Evolutionary conservation across 2,113 vertebrate species (phyloP), one percentile per base, ranked within the genome.

Genomic region (Erythrolamprus reginae): DNA sequence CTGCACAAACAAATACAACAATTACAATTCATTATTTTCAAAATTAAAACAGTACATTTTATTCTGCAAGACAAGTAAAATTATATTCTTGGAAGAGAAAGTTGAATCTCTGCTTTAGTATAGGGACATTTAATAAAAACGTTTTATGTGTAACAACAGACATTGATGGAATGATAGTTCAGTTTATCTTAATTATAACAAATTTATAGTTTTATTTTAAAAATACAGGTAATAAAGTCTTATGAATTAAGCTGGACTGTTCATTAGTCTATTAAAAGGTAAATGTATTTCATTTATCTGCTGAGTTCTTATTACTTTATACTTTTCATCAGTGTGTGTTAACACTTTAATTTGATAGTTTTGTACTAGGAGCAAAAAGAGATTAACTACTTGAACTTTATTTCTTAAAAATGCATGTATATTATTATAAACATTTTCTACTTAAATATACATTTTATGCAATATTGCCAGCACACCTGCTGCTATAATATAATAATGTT

Each of bases 101-200:
- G n/a, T 10, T 83, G 52, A 50, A 42, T 38, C 10, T 58, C 7
- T 24, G 19, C 38, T 88, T 82, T 82, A 88, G 48, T 58, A 6
- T 50, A 52, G n/a, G 86, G 28, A 2, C 53, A 86, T 91, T 87
- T 92, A 61, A 84, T 48, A 77, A 82, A 89, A 61, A 89, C 12
- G 8, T 4, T 3, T 26, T 55, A 50, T 52, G 55, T 24, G 88
- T 52, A 28, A 23, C 3, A 84, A 89, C 65, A 21, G 1, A 24
- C 24, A 23, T 12, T 52, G n/a, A 77, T 33, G 26, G 4, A 58
- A n/a, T 56, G 10, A 55, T 84, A 19, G 82, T 5, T 89, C 15
- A 89, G 9, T 90, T 61, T 48, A 50, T 48, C 47, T 38, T 33
- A 58, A 56, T 10, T 50, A 42, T 13, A 48, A 38, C 65, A 15